Evolutionary conservation across 2,113 vertebrate genomes (phyloP).

Genomic region (Lethenteron camtschaticum): DNA sequence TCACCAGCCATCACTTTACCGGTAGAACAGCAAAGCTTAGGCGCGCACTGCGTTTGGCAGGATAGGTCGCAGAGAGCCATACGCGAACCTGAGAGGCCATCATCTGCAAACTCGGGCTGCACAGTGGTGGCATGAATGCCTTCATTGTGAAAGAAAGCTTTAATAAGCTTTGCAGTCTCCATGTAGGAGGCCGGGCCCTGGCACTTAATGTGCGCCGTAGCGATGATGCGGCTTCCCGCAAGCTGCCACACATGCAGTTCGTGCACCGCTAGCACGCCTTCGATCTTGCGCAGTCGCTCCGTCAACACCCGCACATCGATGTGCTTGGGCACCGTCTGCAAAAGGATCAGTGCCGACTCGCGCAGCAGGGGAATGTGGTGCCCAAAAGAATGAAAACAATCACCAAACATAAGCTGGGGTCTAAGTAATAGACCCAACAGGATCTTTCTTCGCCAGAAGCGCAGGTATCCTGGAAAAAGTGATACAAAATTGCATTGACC

Average conservation of each 20-base stretch:
- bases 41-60: neutral
- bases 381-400: neutral
- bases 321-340: slow-evolving; percentile 9
- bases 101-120: slow-evolving; percentile 7
- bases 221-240: slow-evolving; percentile 8
- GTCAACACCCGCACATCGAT: slow-evolving; percentile 8
- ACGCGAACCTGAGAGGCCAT: slow-evolving; percentile 1
- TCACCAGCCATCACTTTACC: neutral
- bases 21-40: neutral
- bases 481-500: slow-evolving; percentile 3
- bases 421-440: neutral
- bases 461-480: neutral
- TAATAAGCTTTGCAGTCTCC: neutral
- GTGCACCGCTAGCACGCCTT: slow-evolving; percentile 9
- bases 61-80: slow-evolving; percentile 2
- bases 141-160: slow-evolving; percentile 7
- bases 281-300: neutral
- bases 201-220: slow-evolving; percentile 7
- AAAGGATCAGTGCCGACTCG: slow-evolving; percentile 8
- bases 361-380: slow-evolving; percentile 6
- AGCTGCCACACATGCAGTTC: slow-evolving; percentile 12
- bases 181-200: neutral
- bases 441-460: neutral
- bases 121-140: slow-evolving; percentile 7
- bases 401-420: slow-evolving; percentile 3